Base-by-base conservation (phyloP, 2,888 invertebrate species). In the Cataglyphis rosenhaueri region DNA sequence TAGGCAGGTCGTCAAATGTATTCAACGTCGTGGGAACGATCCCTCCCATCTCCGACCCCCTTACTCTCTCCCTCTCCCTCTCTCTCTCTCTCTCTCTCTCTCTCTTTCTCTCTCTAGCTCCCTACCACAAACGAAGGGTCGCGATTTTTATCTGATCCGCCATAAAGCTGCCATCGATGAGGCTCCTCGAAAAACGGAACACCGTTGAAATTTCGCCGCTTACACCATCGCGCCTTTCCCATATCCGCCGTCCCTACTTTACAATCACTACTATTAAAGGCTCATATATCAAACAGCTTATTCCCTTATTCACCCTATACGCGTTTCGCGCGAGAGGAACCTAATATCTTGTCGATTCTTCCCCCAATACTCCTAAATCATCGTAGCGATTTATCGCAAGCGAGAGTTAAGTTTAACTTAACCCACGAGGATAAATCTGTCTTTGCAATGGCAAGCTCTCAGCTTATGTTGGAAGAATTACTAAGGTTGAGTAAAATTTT, bases 81-180 rank as follows among this genome's bases (percentile, higher is more conserved):
- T 25, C 25, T 15, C 12, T 44, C 44, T 44, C 44, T 44, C 44
- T 44, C 41, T 10, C 10, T 10, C 10, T 41, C 41, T 41, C 12
- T 10, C 41, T 41, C 9, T 21, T 21, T 41, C 15, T 48, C 44
- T 48, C 44, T 48, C 44, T 48, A 52, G 8, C 52, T 8, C n/a
- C n/a, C 52, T 52, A n/a, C 18, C 44, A n/a, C 12, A 70, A 76
- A 57, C 83, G 83, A 82, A 84, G 84, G 84, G 87, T 87, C 85
- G 76, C 79, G 66, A 81, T 85, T 85, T 85, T 90, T 88, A 91
- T 91, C 91, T 85, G 89, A 92, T 90, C 88, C 85, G 59, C 86
- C 88, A 87, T 89, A 88, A 91, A 92, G 90, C 85, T 90, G 86
- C 88, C 87, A 89, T 91, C 84, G 87, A 83, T 82, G 82, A n/a